Evolutionary conservation across 2,113 vertebrate species (phyloP), one percentile per base, ranked within the genome.

Genomic region (Electrona antarctica): DNA sequence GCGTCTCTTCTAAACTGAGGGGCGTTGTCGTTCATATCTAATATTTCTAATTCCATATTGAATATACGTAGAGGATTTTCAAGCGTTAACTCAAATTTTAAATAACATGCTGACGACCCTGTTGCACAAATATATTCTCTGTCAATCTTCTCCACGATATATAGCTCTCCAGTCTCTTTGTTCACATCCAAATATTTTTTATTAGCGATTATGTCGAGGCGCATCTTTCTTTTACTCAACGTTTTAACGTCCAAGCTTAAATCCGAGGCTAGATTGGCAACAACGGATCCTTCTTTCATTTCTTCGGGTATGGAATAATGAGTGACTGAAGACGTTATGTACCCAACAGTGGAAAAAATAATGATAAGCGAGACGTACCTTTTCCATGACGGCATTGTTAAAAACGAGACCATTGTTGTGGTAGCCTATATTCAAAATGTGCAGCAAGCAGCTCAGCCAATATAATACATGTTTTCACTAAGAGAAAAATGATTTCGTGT

Each of bases 291-390:
- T 57, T 89, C 88, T 41, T 93, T 84, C 61, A 89, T 82, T 69
- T 93, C 92, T 14, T 94, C 92, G 0, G 83, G 72, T 59, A 96
- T 91, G 0, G 91, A 92, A 66, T 96, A 96, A 81, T 91, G 91
- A 2, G 80, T 92, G 29, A 92, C 85, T 12, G 79, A 3, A 33
- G 8, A 66, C 0, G 60, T 81, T 0, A 13, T 59, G 14, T 69
- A 47, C 8, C 74, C 28, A 1, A 77, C 56, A 10, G 67, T 49
- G 50, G 50, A 68, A 0, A 91, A 21, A 55, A 83, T 13, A 13
- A 92, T 0, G 64, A 84, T 80, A 2, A 60, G 4, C 0, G 51
- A 69, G 4, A 91, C 87, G 15, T 80, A 90, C 84, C 85, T 52
- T 64, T 21, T 59, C 65, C 14, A 13, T 6, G 8, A 29, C 4